phyloP scores from a whole-genome alignment of 2,797 vertebrate genomes.

The Calcarius lapponicus region DNA sequence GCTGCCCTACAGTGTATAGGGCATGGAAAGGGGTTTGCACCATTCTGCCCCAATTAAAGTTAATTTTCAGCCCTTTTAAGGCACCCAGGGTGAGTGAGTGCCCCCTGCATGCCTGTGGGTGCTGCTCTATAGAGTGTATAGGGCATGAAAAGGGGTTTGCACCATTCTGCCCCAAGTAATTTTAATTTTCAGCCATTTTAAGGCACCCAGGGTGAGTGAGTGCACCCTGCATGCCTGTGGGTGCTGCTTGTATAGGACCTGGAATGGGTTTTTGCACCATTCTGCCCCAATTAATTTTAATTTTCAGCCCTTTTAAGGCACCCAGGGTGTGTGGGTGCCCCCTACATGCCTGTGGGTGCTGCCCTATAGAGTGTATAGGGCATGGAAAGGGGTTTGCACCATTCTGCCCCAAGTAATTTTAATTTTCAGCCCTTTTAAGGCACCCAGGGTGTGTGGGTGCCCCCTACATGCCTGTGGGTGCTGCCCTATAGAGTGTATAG shows the following conservation, averaged over 20 bases:
- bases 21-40: no score
- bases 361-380: no score
- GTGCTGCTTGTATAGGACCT: neutral
- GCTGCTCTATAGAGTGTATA: neutral
- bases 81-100: no score
- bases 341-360: neutral
- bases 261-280: no score
- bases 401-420: accelerated
- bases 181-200: neutral
- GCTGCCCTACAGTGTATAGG: no score
- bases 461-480: neutral
- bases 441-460: neutral
- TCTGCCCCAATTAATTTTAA: no score
- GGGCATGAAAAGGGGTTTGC: neutral
- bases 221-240: neutral
- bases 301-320: no score
- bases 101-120: neutral
- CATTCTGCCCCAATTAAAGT: no score
- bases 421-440: neutral
- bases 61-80: no score
- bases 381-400: neutral
- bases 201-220: neutral
- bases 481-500: no score
- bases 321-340: no score
- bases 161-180: accelerated